Evolutionary conservation across 2,888 invertebrate species (phyloP), one percentile per base, ranked within the genome.

Genomic region (Drosophila peninsularis): DNA sequence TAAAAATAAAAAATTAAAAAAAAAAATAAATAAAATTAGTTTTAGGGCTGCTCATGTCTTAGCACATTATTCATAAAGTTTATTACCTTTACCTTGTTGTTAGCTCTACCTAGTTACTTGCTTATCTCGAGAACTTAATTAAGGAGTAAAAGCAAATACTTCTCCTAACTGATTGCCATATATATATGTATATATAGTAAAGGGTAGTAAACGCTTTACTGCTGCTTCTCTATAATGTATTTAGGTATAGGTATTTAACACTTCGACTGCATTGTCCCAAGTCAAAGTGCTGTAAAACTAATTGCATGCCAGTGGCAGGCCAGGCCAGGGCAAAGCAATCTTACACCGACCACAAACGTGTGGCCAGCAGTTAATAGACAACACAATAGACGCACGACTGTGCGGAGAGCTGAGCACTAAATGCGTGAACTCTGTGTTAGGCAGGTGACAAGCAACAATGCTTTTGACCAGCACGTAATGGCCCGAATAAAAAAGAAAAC

Each of bases 231-330:
- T 30, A 17, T 24, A 24, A 24, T 24, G 24, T 5, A 5, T 5
- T 24, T 4, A 24, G n/a, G n/a, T n/a, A n/a, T n/a, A 32, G n/a
- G 17, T 30, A 11, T 5, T 45, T 45, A 14, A 52, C 21, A 11
- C n/a, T 41, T 24, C 19, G 13, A 27, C 34, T 49, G 24, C 7
- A n/a, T 27, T 34, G 27, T 30, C 13, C n/a, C 19, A 27, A 27
- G 41, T 27, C 19, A 36, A 42, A 37, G 17, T 17, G 30, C 62
- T 55, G 63, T 24, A 21, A 17, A 39, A 32, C 17, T n/a, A 19
- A 64, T 49, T 41, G 50, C 34, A 17, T 66, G 52, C 66, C 66
- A 66, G 24, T 36, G 36, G 30, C 52, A 65, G 52, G n/a, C 41
- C 27, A 65, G 52, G n/a, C 41, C 27, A 11, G 34, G 17, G 65